A percentile compares a stretch with the other conserved stretches of the same genome.
phyloP scores from a whole-genome alignment of 2,113 vertebrate species.

The Plecturocebus donacophilus region DNA sequence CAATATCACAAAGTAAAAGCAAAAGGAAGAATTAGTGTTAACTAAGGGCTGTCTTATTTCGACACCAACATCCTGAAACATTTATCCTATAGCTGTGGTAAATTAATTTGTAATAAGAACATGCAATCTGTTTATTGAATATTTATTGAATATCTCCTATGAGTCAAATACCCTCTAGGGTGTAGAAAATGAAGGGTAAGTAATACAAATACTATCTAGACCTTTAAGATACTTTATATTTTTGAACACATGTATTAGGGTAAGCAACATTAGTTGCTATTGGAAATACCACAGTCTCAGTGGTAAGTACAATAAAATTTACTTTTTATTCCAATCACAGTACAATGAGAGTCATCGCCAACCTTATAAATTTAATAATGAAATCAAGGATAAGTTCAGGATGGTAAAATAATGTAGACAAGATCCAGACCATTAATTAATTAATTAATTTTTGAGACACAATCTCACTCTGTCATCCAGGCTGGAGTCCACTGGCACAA shows the following conservation, averaged over 20 bases:
- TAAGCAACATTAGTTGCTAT: neutral
- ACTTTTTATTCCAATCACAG: neutral
- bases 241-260: neutral
- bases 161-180: neutral
- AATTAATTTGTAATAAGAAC: constrained; percentile 16
- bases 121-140: neutral
- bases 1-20: neutral
- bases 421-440: neutral
- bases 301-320: neutral
- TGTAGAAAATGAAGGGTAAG: neutral
- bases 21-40: neutral
- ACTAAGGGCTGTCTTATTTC: neutral
- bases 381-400: neutral
- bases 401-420: neutral
- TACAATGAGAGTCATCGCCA: neutral
- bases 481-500: no score
- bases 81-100: neutral
- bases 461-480: no score
- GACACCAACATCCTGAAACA: neutral
- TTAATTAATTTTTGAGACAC: no score
- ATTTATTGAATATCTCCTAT: neutral
- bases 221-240: neutral
- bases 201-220: neutral
- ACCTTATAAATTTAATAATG: neutral
- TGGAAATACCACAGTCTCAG: neutral